A percentile compares a stretch with the other conserved stretches of the same genome.
Evolutionary conservation across 2,113 vertebrate species (phyloP).

Genomic region (Mustela nigripes): DNA sequence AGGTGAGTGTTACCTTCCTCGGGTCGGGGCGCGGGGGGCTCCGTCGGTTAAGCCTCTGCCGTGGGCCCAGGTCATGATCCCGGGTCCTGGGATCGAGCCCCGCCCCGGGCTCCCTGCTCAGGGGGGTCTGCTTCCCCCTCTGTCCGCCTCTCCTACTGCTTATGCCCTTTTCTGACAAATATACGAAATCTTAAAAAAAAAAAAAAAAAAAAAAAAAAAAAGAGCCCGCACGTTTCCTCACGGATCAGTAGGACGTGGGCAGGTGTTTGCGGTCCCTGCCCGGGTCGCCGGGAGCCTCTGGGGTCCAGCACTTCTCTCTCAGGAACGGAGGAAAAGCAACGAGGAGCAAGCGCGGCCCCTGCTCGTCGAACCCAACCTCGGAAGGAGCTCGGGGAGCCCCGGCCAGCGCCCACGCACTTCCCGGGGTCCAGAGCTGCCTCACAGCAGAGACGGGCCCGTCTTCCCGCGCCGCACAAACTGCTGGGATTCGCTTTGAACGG

Average conservation of each 20-base stretch:
- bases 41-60: no score
- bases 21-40: no score
- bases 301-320: not conserved
- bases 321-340: not conserved
- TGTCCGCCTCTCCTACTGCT: no score
- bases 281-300: not conserved
- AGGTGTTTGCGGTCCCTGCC: not conserved
- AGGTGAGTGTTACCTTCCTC: not conserved
- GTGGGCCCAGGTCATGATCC: no score
- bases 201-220: no score
- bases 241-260: not conserved
- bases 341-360: not conserved
- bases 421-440: not conserved
- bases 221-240: not conserved
- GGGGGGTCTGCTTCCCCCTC: no score
- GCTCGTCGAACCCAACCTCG: not conserved
- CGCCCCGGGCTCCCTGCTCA: no score
- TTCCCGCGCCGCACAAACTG: not conserved
- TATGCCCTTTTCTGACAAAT: no score
- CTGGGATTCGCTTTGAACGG: not conserved
- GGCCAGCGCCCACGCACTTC: not conserved
- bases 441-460: not conserved
- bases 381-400: not conserved
- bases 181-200: no score
- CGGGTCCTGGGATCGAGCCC: no score